Percentiles rank a stretch among this genome's conserved stretches.
Evolutionary conservation across 2,797 vertebrate genomes (phyloP).

Genomic region (Oreochromis mossambicus): DNA sequence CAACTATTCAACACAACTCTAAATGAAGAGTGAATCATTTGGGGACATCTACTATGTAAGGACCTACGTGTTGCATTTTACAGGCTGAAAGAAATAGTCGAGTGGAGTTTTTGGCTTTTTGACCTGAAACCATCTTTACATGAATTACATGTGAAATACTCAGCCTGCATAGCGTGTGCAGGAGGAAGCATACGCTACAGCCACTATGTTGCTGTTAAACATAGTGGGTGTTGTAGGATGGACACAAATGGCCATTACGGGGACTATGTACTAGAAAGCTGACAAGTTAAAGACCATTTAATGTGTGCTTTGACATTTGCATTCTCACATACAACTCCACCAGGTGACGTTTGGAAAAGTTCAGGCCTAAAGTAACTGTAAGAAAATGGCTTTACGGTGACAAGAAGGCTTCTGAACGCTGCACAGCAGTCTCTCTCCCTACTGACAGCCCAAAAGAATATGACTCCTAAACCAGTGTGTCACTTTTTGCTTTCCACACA

Average conservation of each 20-base stretch:
- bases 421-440: background rate
- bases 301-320: background rate
- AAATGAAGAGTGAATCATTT: background rate
- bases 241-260: background rate
- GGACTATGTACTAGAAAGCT: background rate
- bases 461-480: background rate
- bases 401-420: background rate
- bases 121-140: background rate
- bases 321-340: background rate
- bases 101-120: background rate
- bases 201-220: background rate
- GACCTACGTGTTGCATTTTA: background rate
- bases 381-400: background rate
- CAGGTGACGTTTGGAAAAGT: background rate
- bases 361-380: background rate
- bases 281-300: background rate
- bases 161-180: background rate
- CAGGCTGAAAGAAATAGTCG: background rate
- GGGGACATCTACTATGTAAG: background rate
- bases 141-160: background rate
- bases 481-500: background rate
- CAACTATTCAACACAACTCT: background rate
- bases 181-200: background rate
- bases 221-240: background rate
- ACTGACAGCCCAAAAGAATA: background rate